Conservation (phyloP, 2,113 vertebrate genomes). For the Salvelinus alpinus region DNA sequence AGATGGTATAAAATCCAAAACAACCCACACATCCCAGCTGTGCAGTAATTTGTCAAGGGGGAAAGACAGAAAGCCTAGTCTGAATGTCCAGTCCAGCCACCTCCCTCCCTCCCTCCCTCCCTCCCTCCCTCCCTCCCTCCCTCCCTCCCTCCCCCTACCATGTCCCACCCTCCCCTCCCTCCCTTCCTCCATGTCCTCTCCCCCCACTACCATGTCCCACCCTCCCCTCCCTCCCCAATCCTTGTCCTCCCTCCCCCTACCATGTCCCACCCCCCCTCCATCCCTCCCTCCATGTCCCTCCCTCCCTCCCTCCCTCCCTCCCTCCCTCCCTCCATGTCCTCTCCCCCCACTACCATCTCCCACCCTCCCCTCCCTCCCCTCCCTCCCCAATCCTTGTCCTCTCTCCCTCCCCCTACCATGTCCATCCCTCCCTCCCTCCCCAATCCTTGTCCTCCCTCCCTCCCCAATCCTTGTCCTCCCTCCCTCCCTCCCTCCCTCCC, state of each 20-base stretch:
- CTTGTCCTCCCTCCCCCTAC: too few species aligned
- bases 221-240: too few species aligned
- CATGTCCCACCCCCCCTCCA: too few species aligned
- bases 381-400: neutral
- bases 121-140: constrained; percentile 20
- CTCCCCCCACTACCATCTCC: constrained; percentile 30
- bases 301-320: too few species aligned
- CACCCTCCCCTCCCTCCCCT: too few species aligned
- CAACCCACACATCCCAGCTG: neutral
- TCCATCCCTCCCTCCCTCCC: constrained; percentile 1
- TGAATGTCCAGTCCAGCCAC: constrained; percentile 59
- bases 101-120: constrained; percentile 30
- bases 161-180: constrained; percentile 7
- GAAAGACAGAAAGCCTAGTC: constrained; percentile 64
- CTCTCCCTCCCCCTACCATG: constrained; percentile 19
- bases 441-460: too few species aligned
- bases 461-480: too few species aligned
- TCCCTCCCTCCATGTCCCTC: too few species aligned
- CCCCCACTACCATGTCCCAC: too few species aligned
- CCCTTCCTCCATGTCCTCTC: too few species aligned
- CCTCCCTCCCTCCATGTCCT: constrained; percentile 19
- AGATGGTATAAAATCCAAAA: neutral
- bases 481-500: too few species aligned
- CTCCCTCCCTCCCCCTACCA: constrained; percentile 21
- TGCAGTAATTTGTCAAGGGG: neutral